Evolutionary conservation across 2,888 invertebrate genomes (phyloP).

Genomic region (Trichacis sp.): DNA sequence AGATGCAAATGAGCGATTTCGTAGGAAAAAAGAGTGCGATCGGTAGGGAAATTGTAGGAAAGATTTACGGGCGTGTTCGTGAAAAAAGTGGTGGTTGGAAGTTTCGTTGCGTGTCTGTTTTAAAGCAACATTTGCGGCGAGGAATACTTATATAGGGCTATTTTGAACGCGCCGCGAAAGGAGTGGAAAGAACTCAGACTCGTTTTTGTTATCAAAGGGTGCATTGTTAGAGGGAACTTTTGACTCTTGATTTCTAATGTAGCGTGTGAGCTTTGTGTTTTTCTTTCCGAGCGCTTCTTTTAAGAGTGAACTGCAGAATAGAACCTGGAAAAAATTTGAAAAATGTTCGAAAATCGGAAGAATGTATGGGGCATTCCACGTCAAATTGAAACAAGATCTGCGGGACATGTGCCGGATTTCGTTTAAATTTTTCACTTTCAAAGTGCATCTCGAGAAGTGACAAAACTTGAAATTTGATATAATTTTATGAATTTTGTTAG

Average conservation of each 20-base stretch:
- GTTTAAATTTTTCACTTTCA: too few species aligned
- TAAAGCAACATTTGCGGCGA: background rate
- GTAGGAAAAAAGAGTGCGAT: too few species aligned
- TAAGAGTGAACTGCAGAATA: too few species aligned
- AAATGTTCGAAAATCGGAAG: too few species aligned
- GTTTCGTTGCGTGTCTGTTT: background rate
- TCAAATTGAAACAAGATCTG: too few species aligned
- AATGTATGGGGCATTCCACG: too few species aligned
- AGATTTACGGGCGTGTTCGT: background rate
- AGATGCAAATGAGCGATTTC: background rate
- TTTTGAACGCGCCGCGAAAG: conserved; percentile 24
- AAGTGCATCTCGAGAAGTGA: too few species aligned
- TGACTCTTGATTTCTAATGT: conserved; percentile 41
- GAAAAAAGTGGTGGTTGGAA: background rate
- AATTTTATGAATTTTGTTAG: too few species aligned
- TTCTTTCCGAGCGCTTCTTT: background rate
- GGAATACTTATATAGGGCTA: conserved; percentile 16
- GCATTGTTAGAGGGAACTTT: conserved; percentile 31
- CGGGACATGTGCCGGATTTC: too few species aligned
- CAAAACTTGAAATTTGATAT: too few species aligned
- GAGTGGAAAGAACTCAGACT: conserved; percentile 25
- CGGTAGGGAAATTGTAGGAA: too few species aligned
- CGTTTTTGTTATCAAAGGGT: conserved; percentile 35
- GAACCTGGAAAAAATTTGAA: too few species aligned
- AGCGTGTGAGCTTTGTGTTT: conserved; percentile 21